phyloP scores from a whole-genome alignment of 2,113 vertebrate species.

The Sminthopsis crassicaudata region DNA sequence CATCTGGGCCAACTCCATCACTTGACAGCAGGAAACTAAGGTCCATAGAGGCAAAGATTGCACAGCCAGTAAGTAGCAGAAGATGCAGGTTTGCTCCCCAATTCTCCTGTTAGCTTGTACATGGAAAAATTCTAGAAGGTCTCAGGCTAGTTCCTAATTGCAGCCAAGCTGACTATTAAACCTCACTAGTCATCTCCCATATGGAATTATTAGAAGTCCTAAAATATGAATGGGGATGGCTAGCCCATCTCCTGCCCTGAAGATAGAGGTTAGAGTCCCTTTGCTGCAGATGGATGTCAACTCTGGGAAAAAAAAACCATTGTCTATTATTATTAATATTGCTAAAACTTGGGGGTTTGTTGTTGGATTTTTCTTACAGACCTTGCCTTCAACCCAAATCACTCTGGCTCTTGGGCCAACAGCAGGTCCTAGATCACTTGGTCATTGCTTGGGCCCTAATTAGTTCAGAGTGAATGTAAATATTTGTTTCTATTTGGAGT shows the following conservation, averaged over 20 bases:
- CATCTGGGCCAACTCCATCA: not conserved
- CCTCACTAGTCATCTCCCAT: not conserved
- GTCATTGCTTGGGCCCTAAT: too few species aligned
- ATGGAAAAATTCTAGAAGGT: not conserved
- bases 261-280: not conserved
- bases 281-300: not conserved
- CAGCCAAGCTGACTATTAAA: not conserved
- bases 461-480: too few species aligned
- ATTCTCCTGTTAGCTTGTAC: not conserved
- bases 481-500: too few species aligned
- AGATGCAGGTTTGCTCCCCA: not conserved
- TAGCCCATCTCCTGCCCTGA: not conserved
- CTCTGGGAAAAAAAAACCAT: not conserved
- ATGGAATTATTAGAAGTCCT: not conserved
- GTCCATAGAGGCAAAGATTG: not conserved
- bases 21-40: not conserved
- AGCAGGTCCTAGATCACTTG: too few species aligned
- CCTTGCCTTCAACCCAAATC: too few species aligned
- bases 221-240: not conserved
- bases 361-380: too few species aligned
- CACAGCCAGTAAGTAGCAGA: not conserved
- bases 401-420: too few species aligned
- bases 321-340: too few species aligned
- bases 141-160: not conserved
- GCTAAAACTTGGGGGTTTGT: too few species aligned